Evolutionary conservation across 2,888 invertebrate genomes (phyloP), one percentile per base, ranked within the genome.

Genomic region (Patella depressa): DNA sequence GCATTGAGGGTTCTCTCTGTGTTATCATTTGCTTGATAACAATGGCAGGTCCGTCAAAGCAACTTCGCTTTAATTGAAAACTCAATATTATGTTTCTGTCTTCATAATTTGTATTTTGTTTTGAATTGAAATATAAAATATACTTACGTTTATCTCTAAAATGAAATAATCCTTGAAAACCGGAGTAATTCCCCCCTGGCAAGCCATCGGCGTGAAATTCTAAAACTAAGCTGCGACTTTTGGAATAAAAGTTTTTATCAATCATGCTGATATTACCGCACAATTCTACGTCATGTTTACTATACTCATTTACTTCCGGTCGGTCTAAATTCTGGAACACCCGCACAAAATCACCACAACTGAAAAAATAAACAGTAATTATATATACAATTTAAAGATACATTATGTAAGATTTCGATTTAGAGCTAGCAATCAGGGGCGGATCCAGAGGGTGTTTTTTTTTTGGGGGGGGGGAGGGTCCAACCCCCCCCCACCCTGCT

Each of bases 131-230:
- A 2, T 54, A 71, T 14, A 5, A 7, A 12, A 73, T n/a, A 54
- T 72, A 86, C 90, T 88, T 82, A 91, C 91, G 85, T 87, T 87
- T 86, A 79, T 90, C 87, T 76, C 90, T 78, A 83, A 90, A 91
- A 80, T 82, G 85, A 80, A 85, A 91, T 71, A 81, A 80, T 65
- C 91, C 91, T 78, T 85, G 85, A 83, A 91, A 91, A 24, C 90
- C 90, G 29, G 85, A 85, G 81, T 85, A 82, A 81, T 86, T 87
- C 70, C 81, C 79, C 45, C 74, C 79, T 24, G 82, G 84, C 11
- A 79, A 65, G 3, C 79, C 34, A 73, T 88, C 88, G 0, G 90
- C 85, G 75, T 90, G 90, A 78, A 91, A 91, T 81, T 91, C 91
- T 73, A 91, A 80, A 29, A 91, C 86, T 53, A 91, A 82, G 75